Evolutionary conservation across 2,888 invertebrate species (phyloP).

Genomic region (Ennomos erosarius): DNA sequence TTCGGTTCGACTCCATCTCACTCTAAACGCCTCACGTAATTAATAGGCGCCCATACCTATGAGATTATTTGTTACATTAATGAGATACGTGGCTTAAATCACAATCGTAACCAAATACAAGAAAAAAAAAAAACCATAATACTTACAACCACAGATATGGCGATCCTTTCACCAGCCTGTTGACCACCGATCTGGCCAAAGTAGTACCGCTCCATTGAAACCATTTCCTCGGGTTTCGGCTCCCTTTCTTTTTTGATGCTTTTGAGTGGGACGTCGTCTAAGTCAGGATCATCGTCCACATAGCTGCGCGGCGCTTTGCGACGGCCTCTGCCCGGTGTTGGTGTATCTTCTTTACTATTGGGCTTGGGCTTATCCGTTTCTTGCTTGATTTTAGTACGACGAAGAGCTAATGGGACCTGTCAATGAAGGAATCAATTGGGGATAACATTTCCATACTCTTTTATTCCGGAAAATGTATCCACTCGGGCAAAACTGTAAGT

Average conservation of each 20-base stretch:
- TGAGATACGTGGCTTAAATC: no score
- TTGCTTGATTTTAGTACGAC: constrained; percentile 73
- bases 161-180: constrained; percentile 43
- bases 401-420: constrained; percentile 70
- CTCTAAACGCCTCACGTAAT: no score
- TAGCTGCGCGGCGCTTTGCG: constrained; percentile 66
- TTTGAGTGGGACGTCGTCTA: constrained; percentile 74
- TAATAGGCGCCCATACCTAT: no score
- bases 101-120: no score
- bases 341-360: constrained; percentile 34
- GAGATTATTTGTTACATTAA: no score
- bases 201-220: constrained; percentile 87
- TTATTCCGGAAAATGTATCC: no score
- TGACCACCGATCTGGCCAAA: constrained; percentile 83
- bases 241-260: constrained; percentile 73
- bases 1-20: no score
- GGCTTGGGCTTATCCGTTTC: constrained; percentile 60
- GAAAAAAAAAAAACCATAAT: not conserved
- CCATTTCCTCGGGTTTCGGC: constrained; percentile 69
- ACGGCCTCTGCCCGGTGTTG: constrained; percentile 47
- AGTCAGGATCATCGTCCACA: constrained; percentile 69
- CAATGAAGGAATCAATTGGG: constrained; percentile 1
- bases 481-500: no score
- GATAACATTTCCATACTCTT: no score
- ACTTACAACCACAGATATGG: constrained; percentile 75